These are phyloP conservation scores for Parazoanthus swiftii DNA, from an alignment of 92 coral and sea anemone species.

Conservation along the genomic window DNA sequence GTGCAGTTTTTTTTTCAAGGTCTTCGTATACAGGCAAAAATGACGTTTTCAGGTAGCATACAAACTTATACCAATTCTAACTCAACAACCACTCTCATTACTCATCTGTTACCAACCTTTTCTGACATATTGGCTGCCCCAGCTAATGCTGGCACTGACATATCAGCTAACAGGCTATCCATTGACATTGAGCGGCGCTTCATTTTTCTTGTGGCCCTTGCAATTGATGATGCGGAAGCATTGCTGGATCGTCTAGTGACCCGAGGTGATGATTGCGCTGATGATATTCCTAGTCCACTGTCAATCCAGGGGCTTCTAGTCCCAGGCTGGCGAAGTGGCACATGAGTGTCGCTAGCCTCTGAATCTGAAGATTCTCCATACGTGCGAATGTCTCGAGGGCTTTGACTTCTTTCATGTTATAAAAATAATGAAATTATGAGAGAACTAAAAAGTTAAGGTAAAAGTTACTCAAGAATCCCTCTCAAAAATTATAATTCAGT, in stretches of 20 bases:
- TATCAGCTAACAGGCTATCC: constrained; percentile 58
- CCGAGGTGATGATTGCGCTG: constrained; percentile 51
- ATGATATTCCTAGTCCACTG: constrained; percentile 43
- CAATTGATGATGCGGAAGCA: constrained; percentile 43
- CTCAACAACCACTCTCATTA: neutral
- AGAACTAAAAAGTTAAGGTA: too few relatives aligned
- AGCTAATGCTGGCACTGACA: constrained; percentile 41
- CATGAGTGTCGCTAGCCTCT: constrained; percentile 37
- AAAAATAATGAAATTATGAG: neutral
- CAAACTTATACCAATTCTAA: too few relatives aligned
- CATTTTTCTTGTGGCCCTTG: constrained; percentile 24
- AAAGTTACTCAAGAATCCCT: neutral
- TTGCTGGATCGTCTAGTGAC: constrained; percentile 53
- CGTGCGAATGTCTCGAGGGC: constrained; percentile 42
- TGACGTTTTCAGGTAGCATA: too few relatives aligned
- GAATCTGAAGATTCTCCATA: constrained; percentile 76
- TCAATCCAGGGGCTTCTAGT: constrained; percentile 24
- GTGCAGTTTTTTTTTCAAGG: neutral
- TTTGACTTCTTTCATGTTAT: constrained; percentile 26
- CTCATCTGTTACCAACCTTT: constrained; percentile 54
- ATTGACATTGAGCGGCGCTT: constrained; percentile 63
- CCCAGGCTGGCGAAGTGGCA: neutral
- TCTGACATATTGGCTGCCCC: constrained; percentile 67
- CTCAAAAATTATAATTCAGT: neutral
- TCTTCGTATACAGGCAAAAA: too few relatives aligned